Evolutionary conservation across 2,888 invertebrate species (phyloP).

Genomic region (Plemyria rubiginata): DNA sequence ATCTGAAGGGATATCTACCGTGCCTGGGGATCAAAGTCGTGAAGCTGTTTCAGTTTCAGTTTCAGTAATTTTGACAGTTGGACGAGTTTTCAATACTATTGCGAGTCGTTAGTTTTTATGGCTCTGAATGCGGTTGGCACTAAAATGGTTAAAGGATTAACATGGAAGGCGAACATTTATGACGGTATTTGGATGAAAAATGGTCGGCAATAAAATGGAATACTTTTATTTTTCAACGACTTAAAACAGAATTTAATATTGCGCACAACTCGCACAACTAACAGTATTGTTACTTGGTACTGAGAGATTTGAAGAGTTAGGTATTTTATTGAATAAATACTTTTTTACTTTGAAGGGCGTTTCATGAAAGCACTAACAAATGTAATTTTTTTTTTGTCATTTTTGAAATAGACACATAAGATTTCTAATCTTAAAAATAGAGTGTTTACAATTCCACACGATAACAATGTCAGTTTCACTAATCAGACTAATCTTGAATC

Average conservation of each 20-base stretch:
- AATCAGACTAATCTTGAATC: constrained; percentile 42
- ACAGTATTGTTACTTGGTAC: neutral
- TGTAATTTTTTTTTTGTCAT: too few relatives aligned
- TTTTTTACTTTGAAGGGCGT: too few relatives aligned
- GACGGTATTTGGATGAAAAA: neutral
- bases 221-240: neutral
- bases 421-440: constrained; percentile 4
- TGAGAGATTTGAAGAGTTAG: too few relatives aligned
- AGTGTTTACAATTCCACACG: constrained; percentile 13
- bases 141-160: constrained; percentile 27
- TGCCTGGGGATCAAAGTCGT: too few relatives aligned
- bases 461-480: constrained; percentile 21
- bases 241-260: neutral
- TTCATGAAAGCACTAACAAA: too few relatives aligned
- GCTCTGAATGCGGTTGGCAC: constrained; percentile 24
- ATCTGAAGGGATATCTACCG: too few relatives aligned
- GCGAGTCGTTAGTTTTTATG: constrained; percentile 23
- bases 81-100: constrained; percentile 29
- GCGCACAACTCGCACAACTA: neutral
- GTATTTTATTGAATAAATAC: too few relatives aligned
- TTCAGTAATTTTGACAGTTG: constrained; percentile 29
- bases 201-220: neutral
- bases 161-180: constrained; percentile 10
- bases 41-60: too few relatives aligned
- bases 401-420: too few relatives aligned